These are phyloP conservation scores for Tinamus guttatus DNA, from an alignment of 2,113 vertebrate genomes.

Conservation along the genomic window DNA sequence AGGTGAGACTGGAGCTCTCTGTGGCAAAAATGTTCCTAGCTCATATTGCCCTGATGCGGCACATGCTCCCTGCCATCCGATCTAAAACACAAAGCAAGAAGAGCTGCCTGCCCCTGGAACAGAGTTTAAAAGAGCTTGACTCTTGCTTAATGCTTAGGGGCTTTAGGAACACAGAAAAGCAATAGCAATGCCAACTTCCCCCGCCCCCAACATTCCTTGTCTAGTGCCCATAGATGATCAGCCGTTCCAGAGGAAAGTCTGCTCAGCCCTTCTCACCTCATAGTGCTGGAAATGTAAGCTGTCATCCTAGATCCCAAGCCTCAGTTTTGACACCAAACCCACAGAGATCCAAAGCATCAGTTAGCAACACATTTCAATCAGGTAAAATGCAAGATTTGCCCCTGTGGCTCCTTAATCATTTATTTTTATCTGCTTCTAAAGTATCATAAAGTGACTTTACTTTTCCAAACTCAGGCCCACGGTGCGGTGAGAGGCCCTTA, in stretches of 20 bases:
- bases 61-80: not conserved
- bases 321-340: not conserved
- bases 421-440: not conserved
- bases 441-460: accelerated
- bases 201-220: accelerated
- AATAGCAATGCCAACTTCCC: not conserved
- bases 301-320: not conserved
- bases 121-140: not conserved
- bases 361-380: accelerated
- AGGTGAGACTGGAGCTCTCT: accelerated
- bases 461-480: accelerated
- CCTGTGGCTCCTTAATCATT: accelerated
- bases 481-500: accelerated
- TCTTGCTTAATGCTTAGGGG: not conserved
- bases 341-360: accelerated
- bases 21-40: not conserved
- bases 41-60: not conserved
- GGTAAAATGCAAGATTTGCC: accelerated
- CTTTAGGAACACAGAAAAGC: not conserved
- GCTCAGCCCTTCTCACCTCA: not conserved
- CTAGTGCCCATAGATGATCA: not conserved
- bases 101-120: not conserved
- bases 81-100: not conserved
- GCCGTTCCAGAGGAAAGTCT: not conserved
- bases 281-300: not conserved